Percentiles rank a stretch among this genome's conserved stretches.
Conservation (phyloP, 1,140 invertebrate genomes). For the Amphibalanus amphitrite region DNA sequence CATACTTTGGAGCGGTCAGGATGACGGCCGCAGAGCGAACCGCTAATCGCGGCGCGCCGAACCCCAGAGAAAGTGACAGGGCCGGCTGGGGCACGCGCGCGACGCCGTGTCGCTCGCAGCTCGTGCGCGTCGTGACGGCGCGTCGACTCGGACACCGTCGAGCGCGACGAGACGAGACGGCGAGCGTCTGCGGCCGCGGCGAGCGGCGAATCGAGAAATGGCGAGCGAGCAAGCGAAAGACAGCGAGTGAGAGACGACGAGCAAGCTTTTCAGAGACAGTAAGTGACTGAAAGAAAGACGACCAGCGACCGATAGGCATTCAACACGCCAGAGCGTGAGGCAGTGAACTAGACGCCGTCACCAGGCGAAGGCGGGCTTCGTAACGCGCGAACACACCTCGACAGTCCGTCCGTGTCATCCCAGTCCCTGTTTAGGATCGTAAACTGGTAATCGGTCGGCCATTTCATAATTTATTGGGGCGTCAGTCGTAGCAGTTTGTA, state of each 20-base stretch:
- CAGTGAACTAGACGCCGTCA: no score
- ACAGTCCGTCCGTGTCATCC: background rate
- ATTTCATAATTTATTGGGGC: background rate
- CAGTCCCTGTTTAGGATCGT: background rate
- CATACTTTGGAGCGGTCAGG: background rate
- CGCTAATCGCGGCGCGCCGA: background rate
- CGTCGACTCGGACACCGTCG: background rate
- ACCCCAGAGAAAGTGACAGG: background rate
- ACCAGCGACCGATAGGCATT: no score
- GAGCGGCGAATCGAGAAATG: no score
- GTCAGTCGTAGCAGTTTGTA: background rate
- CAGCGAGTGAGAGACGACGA: no score
- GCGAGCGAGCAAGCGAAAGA: no score
- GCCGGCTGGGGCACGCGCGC: background rate
- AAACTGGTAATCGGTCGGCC: background rate
- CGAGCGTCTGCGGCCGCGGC: no score
- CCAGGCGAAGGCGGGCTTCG: background rate
- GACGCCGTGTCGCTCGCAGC: no score
- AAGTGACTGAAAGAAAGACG: no score
- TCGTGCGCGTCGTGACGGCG: background rate
- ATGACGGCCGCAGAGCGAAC: background rate
- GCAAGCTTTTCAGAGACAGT: no score
- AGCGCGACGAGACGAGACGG: background rate
- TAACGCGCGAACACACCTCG: background rate
- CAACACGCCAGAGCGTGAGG: no score